Percentiles rank a stretch among this genome's conserved stretches.
phyloP scores from a whole-genome alignment of 2,113 vertebrate genomes.

The Phrynosoma platyrhinos region DNA sequence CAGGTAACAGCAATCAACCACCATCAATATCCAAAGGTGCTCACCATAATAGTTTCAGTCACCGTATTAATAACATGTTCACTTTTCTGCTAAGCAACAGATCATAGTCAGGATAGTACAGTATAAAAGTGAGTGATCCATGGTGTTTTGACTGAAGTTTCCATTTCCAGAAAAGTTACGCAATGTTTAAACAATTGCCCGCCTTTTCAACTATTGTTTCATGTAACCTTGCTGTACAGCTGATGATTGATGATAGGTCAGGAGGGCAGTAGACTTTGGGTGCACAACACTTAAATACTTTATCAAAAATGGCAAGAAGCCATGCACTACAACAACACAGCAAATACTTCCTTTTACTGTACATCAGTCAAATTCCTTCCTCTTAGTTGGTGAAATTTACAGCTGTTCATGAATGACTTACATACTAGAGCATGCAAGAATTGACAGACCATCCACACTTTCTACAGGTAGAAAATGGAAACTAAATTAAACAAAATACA shows the following conservation, averaged over 20 bases:
- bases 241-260: constrained; percentile 78
- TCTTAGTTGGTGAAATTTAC: constrained; percentile 67
- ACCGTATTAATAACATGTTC: not conserved
- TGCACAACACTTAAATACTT: constrained; percentile 73
- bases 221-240: constrained; percentile 63
- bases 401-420: constrained; percentile 52
- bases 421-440: constrained; percentile 35
- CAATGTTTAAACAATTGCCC: constrained; percentile 71
- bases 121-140: constrained; percentile 29
- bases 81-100: constrained; percentile 15
- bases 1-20: too few species aligned
- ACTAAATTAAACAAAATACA: constrained; percentile 35
- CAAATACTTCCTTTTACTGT: constrained; percentile 79
- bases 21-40: too few species aligned
- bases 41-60: not conserved
- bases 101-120: constrained; percentile 24
- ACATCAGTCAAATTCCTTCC: constrained; percentile 77
- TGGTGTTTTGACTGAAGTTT: constrained; percentile 75
- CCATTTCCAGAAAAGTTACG: constrained; percentile 62
- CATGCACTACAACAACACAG: constrained; percentile 75
- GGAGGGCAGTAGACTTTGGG: constrained; percentile 81
- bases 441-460: constrained; percentile 38
- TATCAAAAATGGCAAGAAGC: constrained; percentile 81
- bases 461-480: constrained; percentile 21
- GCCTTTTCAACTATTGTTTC: constrained; percentile 63